Conservation (phyloP, 1,140 invertebrate genomes). For the Nixonia krombeini region DNA sequence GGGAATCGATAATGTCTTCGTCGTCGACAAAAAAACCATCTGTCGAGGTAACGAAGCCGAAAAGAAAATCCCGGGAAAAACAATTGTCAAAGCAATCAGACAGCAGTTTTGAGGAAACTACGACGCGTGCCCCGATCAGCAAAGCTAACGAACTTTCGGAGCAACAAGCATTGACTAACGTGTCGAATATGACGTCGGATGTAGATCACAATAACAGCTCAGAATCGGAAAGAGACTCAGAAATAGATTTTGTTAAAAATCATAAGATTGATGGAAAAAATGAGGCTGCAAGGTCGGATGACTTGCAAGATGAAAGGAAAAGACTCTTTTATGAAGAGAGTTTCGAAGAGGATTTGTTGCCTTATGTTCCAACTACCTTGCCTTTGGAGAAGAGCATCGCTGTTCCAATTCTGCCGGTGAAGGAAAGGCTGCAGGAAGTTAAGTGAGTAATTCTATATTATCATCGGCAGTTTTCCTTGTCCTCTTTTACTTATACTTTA, state of each 20-base stretch:
- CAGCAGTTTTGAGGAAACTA: conserved; percentile 42
- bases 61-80: conserved; percentile 55
- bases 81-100: conserved; percentile 30
- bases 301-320: conserved; percentile 76
- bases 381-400: conserved; percentile 86
- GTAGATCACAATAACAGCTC: conserved; percentile 78
- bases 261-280: conserved; percentile 55
- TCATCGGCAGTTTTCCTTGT: no score
- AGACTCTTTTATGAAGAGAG: conserved; percentile 85
- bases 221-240: conserved; percentile 82
- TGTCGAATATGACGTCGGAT: conserved; percentile 64
- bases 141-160: conserved; percentile 7
- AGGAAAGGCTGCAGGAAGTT: conserved; percentile 78
- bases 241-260: conserved; percentile 73
- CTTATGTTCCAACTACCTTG: conserved; percentile 88
- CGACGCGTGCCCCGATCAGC: background rate
- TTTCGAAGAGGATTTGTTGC: conserved; percentile 85
- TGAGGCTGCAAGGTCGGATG: conserved; percentile 55
- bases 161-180: conserved; percentile 37
- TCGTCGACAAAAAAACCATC: conserved; percentile 39
- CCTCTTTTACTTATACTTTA: no score
- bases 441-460: no score
- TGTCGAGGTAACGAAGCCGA: conserved; percentile 61
- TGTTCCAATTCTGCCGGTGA: conserved; percentile 84
- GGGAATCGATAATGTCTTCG: conserved; percentile 39